Evolutionary conservation across 2,797 vertebrate species (phyloP), one percentile per base, ranked within the genome.

Genomic region (Sardinella longiceps): DNA sequence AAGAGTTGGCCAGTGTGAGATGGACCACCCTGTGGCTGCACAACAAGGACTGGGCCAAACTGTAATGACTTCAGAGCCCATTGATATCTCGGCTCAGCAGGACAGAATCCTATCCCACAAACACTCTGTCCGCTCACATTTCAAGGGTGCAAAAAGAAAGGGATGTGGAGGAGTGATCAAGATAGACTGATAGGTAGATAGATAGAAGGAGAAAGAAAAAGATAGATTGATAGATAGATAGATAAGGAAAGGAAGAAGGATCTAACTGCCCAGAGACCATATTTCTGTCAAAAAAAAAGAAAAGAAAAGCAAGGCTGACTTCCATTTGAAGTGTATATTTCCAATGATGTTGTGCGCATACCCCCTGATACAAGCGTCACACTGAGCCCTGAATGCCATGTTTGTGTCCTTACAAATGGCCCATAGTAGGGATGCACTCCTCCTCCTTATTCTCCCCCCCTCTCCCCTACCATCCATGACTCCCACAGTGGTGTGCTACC

Each of bases 61-160:
- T 85, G 84, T 86, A 91, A 88, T 88, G 89, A 90, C 88, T 90
- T 87, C 88, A 85, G 82, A 84, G 51, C 33, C 83, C 70, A n/a
- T 15, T 50, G 77, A 83, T 48, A 86, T 80, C 48, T 25, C 82
- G 58, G 51, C 84, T 66, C 85, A 82, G 85, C 89, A 86, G 90
- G 81, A 15, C 30, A 37, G 66, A 83, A 82, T 77, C 33, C 70
- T 18, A 77, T 77, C 7, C 45, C 9, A 83, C 23, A 23, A 74
- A 83, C 46, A n/a, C n/a, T 15, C 46, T 84, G 84, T 25, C 28
- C n/a, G 39, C 12, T 30, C 86, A 86, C 85, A 84, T 88, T 89
- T 86, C 87, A 87, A 83, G 84, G 81, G 66, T 82, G 77, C 48
- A 20, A 43, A 77, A 43, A 77, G 14, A 53, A 85, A 46, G 33